These are phyloP conservation scores for Microtus oregoni DNA, from an alignment of 2,113 vertebrate species.

Conservation along the genomic window DNA sequence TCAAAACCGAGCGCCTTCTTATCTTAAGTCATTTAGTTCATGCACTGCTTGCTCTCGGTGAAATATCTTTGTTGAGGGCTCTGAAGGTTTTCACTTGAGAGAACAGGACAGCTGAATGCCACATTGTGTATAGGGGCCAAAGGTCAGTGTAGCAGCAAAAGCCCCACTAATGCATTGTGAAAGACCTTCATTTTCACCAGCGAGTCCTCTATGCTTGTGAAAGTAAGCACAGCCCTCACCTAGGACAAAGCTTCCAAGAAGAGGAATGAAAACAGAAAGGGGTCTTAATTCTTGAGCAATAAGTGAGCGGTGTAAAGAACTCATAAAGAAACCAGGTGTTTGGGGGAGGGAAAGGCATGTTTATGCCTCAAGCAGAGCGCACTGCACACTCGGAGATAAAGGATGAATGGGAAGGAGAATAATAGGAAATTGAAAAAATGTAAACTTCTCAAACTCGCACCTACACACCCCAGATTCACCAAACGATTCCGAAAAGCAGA, in stretches of 20 bases:
- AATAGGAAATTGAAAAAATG: conserved; percentile 12
- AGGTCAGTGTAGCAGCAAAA: conserved; percentile 66
- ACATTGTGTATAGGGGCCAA: conserved; percentile 69
- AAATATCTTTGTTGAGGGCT: conserved; percentile 70
- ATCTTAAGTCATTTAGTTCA: conserved; percentile 68
- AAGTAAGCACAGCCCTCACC: conserved; percentile 60
- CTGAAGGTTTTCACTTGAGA: conserved; percentile 73
- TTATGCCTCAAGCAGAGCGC: conserved; percentile 34
- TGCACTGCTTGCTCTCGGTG: conserved; percentile 53
- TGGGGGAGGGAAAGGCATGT: conserved; percentile 6
- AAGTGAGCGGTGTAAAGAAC: conserved; percentile 35
- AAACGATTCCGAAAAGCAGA: not conserved
- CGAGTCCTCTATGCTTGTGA: conserved; percentile 34
- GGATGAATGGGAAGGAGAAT: not conserved
- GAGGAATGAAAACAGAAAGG: conserved; percentile 55
- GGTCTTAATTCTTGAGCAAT: conserved; percentile 10
- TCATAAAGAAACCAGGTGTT: conserved; percentile 66
- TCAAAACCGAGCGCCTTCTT: conserved; percentile 52
- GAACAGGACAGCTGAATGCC: conserved; percentile 71
- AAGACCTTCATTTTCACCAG: conserved; percentile 55
- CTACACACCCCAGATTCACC: not conserved
- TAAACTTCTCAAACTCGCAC: conserved; percentile 13
- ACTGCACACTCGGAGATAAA: not conserved
- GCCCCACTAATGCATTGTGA: conserved; percentile 64
- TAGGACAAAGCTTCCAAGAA: conserved; percentile 37